A percentile compares a stretch with the other conserved stretches of the same genome.
These are phyloP conservation scores for Limnodromus scolopaceus DNA, from an alignment of 2,797 vertebrate species.

Conservation along the genomic window DNA sequence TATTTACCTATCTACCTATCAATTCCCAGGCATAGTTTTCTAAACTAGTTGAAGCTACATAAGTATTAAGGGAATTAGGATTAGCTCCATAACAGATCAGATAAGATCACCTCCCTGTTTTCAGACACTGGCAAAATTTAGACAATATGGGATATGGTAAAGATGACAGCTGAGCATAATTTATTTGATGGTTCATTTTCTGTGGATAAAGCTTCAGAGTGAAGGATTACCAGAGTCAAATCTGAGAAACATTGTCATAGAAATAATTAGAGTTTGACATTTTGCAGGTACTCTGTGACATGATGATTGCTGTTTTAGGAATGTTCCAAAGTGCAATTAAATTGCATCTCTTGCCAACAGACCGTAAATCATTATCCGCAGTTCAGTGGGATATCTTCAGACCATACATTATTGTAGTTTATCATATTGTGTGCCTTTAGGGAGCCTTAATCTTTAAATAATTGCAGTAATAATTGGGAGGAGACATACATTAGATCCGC, in stretches of 20 bases:
- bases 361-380: conserved; percentile 26
- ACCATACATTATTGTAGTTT: conserved; percentile 3
- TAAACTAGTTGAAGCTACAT: background rate
- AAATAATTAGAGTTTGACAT: conserved; percentile 51
- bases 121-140: background rate
- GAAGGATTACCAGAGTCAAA: conserved; percentile 37
- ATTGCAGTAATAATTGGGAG: background rate
- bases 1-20: background rate
- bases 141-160: background rate
- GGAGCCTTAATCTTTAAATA: conserved; percentile 49
- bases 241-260: background rate
- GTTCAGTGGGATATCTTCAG: conserved; percentile 17
- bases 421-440: conserved; percentile 9
- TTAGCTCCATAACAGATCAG: background rate
- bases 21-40: background rate
- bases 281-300: conserved; percentile 47
- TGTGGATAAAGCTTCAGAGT: conserved; percentile 14
- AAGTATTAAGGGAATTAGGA: background rate
- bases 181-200: conserved; percentile 24
- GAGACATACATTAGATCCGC: background rate
- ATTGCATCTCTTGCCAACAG: background rate
- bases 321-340: conserved; percentile 39
- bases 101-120: background rate
- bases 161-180: background rate
- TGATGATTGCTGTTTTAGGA: conserved; percentile 36